Percentiles rank a stretch among this genome's conserved stretches.
Evolutionary conservation across 2,797 vertebrate genomes (phyloP).

Genomic region (Etheostoma perlongum): DNA sequence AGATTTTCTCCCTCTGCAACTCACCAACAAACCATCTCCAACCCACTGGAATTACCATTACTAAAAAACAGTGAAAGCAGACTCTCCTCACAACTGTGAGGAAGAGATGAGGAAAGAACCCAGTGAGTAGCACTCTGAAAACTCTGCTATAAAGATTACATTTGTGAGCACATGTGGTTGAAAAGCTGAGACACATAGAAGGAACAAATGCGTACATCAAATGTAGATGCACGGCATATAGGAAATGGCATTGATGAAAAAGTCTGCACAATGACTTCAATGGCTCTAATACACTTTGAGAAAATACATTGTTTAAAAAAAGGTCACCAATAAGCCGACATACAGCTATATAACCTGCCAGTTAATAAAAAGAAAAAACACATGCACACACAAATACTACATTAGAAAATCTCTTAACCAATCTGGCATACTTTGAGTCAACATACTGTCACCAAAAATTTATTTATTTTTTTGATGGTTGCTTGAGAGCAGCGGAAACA

Average conservation of each 20-base stretch:
- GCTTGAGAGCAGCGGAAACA: not conserved
- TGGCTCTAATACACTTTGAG: no score
- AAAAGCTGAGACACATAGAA: slow-evolving; percentile 24
- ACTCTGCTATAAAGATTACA: slow-evolving; percentile 24
- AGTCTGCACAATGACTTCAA: not conserved
- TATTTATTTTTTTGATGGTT: not conserved
- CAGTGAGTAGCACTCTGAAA: slow-evolving; percentile 26
- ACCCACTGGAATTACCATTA: slow-evolving; percentile 54
- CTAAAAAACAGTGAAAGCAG: slow-evolving; percentile 28
- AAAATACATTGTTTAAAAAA: not conserved
- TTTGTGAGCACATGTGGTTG: slow-evolving; percentile 22
- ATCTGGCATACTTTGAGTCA: not conserved
- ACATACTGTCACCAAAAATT: not conserved
- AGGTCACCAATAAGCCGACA: not conserved
- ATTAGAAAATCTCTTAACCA: not conserved
- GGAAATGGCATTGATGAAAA: not conserved
- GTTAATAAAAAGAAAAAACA: not conserved
- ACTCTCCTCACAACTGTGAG: slow-evolving; percentile 30
- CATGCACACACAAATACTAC: not conserved
- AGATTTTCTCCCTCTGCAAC: slow-evolving; percentile 54
- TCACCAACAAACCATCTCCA: slow-evolving; percentile 61
- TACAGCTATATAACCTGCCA: not conserved
- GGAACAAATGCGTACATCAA: not conserved
- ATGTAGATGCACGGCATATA: not conserved
- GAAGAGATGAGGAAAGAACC: slow-evolving; percentile 18